These are phyloP conservation scores for Lophotis ruficrista DNA, from an alignment of 2,113 vertebrate species.

Conservation along the genomic window DNA sequence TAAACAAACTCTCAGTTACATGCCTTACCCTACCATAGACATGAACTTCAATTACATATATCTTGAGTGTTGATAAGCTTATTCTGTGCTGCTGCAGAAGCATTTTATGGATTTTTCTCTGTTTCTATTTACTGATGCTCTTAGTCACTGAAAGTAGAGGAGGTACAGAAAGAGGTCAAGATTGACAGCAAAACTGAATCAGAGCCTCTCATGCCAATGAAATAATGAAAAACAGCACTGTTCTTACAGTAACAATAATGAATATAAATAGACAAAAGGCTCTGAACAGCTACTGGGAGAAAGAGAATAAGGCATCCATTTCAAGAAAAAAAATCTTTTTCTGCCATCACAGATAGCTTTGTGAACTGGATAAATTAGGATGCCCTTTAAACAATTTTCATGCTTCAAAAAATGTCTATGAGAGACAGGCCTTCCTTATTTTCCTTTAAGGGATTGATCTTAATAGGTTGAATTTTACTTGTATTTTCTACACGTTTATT, in stretches of 20 bases:
- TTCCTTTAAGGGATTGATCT: slow-evolving; percentile 40
- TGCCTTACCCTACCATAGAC: neutral
- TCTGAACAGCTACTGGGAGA: slow-evolving; percentile 58
- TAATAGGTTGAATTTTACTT: slow-evolving; percentile 32
- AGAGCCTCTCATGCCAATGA: slow-evolving; percentile 66
- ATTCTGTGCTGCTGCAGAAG: slow-evolving; percentile 11
- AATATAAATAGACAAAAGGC: slow-evolving; percentile 73
- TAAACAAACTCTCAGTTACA: neutral
- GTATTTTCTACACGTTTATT: neutral
- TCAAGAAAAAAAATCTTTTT: slow-evolving; percentile 73
- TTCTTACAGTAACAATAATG: slow-evolving; percentile 71
- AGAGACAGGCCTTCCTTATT: slow-evolving; percentile 31
- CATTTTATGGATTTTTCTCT: slow-evolving; percentile 24
- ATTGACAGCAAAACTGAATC: slow-evolving; percentile 69
- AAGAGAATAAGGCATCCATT: slow-evolving; percentile 66
- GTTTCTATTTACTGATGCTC: slow-evolving; percentile 46
- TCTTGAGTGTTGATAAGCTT: neutral
- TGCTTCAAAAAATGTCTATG: slow-evolving; percentile 41
- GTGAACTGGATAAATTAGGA: slow-evolving; percentile 62
- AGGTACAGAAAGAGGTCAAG: slow-evolving; percentile 58
- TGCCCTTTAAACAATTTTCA: slow-evolving; percentile 64
- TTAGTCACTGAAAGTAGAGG: slow-evolving; percentile 31
- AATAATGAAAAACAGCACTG: slow-evolving; percentile 74
- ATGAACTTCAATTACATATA: neutral
- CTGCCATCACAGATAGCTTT: slow-evolving; percentile 69